Base-by-base conservation (phyloP, 1,140 invertebrate genomes). In the Drosophila murphyi region DNA sequence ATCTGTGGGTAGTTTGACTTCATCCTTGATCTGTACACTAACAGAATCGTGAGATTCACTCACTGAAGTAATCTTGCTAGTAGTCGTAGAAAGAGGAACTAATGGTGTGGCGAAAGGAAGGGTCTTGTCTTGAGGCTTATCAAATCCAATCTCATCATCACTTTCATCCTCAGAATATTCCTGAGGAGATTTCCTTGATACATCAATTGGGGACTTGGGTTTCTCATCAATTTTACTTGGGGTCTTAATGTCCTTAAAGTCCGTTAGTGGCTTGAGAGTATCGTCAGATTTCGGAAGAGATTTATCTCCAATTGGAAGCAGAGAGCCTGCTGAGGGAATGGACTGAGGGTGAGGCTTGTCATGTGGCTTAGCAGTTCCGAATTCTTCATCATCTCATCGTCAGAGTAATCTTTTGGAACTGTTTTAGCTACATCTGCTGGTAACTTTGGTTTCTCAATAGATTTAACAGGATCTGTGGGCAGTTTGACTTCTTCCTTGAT, bases 241-340 rank as follows among this genome's bases (percentile, higher is more conserved):
- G 1, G 20, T 1, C 39, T 60, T 54, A 28, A 52, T 35, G 5
- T 69, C 43, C n/a, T 52, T 63, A 0, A 39, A 2, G 10, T 45
- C 62, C 7, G 29, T 3, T n/a, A 43, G 10, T 28, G 55, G 51
- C 20, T 74, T 50, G 3, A 12, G 48, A 8, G 60, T 28, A 7
- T 64, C 54, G 4, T 51, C 57, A 39, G 20, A 20, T 20, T 20
- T 68, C 5, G 8, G 34, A 0, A 50, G 31, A 10, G 51, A 50
- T 41, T 67, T 68, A 6, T 73, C 63, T 34, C n/a, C 35, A 7
- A 28, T 1, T 48, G 55, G 55, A 4, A 47, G 31, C 10, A 60
- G 20, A 20, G 20, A 12, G 20, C 20, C 20, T 1, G 20, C 1
- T 20, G 1, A 0, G 20, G 20, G 20, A 20, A 20, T 2, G 20